Conservation (phyloP, 2,113 vertebrate species). For the Ciconia stormi region DNA sequence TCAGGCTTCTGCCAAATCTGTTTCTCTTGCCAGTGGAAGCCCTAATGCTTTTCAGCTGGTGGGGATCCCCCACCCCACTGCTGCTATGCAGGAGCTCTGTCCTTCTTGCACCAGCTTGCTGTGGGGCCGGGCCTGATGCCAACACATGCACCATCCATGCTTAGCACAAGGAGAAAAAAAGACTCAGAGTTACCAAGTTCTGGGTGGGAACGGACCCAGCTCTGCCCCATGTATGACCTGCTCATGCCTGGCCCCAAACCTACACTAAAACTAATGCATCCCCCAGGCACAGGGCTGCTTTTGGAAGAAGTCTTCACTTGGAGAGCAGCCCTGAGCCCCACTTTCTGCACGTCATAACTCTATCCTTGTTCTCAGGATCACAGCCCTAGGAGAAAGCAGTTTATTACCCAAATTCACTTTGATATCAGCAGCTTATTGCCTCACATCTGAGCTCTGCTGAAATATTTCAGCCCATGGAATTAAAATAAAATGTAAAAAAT, state of each 20-base stretch:
- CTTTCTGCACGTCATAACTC: not conserved
- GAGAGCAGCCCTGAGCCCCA: not conserved
- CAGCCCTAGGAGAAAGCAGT: not conserved
- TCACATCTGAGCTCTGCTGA: not conserved
- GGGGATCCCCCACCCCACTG: not conserved
- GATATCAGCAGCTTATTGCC: not conserved
- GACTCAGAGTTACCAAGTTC: not conserved
- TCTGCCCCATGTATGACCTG: accelerated
- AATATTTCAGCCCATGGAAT: not conserved
- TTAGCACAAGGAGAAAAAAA: not conserved
- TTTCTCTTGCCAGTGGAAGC: not conserved
- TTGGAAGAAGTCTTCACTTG: not conserved
- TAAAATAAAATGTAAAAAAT: not conserved
- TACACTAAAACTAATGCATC: too few relatives aligned
- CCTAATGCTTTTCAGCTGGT: not conserved
- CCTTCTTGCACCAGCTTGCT: not conserved
- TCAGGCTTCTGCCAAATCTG: not conserved
- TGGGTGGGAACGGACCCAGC: not conserved
- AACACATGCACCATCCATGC: not conserved
- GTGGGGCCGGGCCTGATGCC: not conserved
- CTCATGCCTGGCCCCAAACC: too few relatives aligned
- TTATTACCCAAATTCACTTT: not conserved
- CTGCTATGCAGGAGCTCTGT: not conserved
- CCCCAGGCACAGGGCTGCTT: not conserved
- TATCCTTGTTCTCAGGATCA: not conserved